These are phyloP conservation scores for Lepus americanus DNA, from an alignment of 2,113 vertebrate species.

Conservation along the genomic window DNA sequence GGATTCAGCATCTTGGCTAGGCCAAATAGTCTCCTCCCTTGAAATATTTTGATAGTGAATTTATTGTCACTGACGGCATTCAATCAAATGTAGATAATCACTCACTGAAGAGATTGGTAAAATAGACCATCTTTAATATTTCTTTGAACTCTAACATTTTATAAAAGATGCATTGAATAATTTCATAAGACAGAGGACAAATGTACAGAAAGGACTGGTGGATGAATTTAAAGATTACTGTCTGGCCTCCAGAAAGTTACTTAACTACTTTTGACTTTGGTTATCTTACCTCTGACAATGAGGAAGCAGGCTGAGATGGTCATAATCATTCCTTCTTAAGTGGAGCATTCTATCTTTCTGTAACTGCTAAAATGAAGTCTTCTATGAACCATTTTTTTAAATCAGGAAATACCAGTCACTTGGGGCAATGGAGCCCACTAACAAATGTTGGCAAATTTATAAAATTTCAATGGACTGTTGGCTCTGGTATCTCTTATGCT, in stretches of 20 bases:
- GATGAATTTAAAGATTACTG: background rate
- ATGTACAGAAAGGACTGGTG: background rate
- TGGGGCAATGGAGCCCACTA: background rate
- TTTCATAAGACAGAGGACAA: background rate
- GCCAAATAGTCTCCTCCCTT: background rate
- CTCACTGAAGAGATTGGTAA: background rate
- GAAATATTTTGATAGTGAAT: background rate
- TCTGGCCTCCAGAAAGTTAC: background rate
- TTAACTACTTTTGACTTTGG: background rate
- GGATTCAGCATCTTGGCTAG: too few relatives aligned
- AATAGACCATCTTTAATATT: slow-evolving; percentile 16
- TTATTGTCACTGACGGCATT: background rate
- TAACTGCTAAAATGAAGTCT: background rate
- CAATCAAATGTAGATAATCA: background rate
- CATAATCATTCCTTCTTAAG: background rate
- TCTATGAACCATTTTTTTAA: background rate
- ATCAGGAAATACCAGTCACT: background rate
- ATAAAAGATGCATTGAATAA: background rate
- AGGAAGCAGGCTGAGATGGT: background rate
- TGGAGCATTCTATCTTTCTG: background rate
- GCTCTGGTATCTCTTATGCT: background rate
- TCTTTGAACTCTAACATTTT: background rate
- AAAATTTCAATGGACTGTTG: slow-evolving; percentile 39
- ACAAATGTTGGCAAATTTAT: slow-evolving; percentile 52
- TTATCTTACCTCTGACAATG: slow-evolving; percentile 34